phyloP scores from a whole-genome alignment of 2,113 vertebrate genomes.

The Pseudopipra pipra region DNA sequence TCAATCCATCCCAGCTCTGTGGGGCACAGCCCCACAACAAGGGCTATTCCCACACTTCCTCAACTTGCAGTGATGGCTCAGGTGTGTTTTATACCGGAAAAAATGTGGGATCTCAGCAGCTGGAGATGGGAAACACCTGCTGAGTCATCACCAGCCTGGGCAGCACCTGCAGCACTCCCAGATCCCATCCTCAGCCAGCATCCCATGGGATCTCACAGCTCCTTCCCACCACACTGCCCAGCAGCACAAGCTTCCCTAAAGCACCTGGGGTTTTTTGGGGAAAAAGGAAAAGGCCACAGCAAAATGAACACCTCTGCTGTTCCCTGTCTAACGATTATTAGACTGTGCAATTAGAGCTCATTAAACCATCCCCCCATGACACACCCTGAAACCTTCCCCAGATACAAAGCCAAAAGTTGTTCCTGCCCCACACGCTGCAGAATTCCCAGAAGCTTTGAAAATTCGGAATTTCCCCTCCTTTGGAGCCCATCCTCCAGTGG shows the following conservation, averaged over 20 bases:
- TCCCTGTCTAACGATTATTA: too few relatives aligned
- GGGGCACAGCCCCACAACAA: neutral
- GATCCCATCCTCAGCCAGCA: neutral
- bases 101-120: neutral
- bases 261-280: neutral
- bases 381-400: neutral
- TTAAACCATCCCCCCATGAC: neutral
- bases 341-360: neutral
- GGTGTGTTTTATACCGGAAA: neutral
- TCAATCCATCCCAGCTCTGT: neutral
- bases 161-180: too few relatives aligned
- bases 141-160: neutral
- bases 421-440: neutral
- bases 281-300: neutral
- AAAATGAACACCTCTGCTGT: neutral
- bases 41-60: accelerated
- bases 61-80: accelerated
- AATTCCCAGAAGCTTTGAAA: neutral
- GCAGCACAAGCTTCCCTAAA: neutral
- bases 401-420: neutral
- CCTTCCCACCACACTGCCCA: neutral
- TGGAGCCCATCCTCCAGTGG: accelerated
- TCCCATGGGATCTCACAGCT: neutral
- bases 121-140: neutral
- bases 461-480: neutral